These are phyloP conservation scores for Hydriomena furcata DNA, from an alignment of 2,888 invertebrate species.

Conservation along the genomic window DNA sequence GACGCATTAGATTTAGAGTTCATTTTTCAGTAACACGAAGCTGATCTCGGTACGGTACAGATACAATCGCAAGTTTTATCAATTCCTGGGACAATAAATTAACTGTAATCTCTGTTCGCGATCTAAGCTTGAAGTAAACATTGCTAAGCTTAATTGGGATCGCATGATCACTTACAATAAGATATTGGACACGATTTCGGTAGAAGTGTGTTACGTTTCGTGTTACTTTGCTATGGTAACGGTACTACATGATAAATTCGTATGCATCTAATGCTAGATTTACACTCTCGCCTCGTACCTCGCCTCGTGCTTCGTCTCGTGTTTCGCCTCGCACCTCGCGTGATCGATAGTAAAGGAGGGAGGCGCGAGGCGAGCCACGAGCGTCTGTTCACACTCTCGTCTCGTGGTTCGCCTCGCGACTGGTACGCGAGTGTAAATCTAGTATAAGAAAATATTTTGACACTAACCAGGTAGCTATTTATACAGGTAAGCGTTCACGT, in stretches of 20 bases:
- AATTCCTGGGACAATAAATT: conserved; percentile 40
- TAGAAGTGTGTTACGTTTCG: conserved; percentile 20
- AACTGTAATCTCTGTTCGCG: conserved; percentile 33
- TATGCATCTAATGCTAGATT: too few relatives aligned
- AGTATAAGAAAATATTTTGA: too few relatives aligned
- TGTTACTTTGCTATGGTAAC: conserved; percentile 1
- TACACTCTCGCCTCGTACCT: too few relatives aligned
- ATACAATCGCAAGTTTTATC: conserved; percentile 39
- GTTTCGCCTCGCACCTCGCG: too few relatives aligned
- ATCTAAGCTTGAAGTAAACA: conserved; percentile 38
- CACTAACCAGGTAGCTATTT: too few relatives aligned
- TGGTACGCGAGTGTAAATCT: too few relatives aligned
- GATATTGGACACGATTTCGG: conserved; percentile 34
- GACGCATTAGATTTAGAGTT: not conserved
- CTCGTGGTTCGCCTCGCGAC: too few relatives aligned
- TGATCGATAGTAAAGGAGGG: too few relatives aligned
- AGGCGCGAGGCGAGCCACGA: too few relatives aligned
- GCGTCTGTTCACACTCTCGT: too few relatives aligned
- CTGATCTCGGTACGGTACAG: conserved; percentile 26
- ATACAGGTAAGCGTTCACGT: too few relatives aligned
- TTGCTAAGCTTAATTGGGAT: conserved; percentile 39
- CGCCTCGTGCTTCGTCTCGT: too few relatives aligned
- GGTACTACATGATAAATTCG: not conserved
- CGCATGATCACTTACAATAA: conserved; percentile 36
- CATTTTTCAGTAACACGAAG: conserved; percentile 1